Evolutionary conservation across 2,888 invertebrate species (phyloP).

Genomic region (Napeogenes sylphis): DNA sequence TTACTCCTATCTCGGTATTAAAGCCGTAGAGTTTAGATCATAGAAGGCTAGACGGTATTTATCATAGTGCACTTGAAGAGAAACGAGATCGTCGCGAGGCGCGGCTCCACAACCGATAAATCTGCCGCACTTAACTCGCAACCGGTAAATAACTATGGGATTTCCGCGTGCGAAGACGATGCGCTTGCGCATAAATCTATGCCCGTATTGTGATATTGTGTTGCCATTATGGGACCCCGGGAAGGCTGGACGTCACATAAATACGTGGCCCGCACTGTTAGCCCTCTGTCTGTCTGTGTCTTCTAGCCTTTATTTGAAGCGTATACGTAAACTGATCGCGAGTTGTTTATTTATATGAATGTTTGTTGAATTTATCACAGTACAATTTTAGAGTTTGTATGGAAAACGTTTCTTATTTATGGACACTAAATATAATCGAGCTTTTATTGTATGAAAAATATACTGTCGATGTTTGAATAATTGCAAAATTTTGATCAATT

Average conservation of each 20-base stretch:
- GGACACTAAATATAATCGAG: not conserved
- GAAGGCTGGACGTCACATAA: conserved; percentile 67
- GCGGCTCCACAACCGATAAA: conserved; percentile 68
- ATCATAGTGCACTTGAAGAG: conserved; percentile 50
- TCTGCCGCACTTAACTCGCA: conserved; percentile 76
- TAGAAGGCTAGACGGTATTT: conserved; percentile 36
- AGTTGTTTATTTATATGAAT: conserved; percentile 6
- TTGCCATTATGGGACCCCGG: conserved; percentile 72
- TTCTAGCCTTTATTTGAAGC: conserved; percentile 14
- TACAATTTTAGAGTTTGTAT: not conserved
- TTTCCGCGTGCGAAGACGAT: conserved; percentile 76
- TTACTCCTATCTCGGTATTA: conserved; percentile 14
- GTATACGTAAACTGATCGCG: conserved; percentile 12
- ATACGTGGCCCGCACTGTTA: conserved; percentile 53
- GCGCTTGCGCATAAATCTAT: conserved; percentile 75
- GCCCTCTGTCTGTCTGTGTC: conserved; percentile 23
- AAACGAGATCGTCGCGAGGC: conserved; percentile 70
- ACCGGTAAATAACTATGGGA: conserved; percentile 78
- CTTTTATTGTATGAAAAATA: not conserved
- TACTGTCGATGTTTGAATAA: too few species aligned
- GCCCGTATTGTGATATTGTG: conserved; percentile 77
- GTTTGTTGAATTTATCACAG: not conserved
- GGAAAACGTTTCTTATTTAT: not conserved
- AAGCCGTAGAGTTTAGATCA: conserved; percentile 27
- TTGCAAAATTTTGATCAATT: too few species aligned